Evolutionary conservation across 1,140 invertebrate species (phyloP), one percentile per base, ranked within the genome.

Genomic region (Asobara japonica): DNA sequence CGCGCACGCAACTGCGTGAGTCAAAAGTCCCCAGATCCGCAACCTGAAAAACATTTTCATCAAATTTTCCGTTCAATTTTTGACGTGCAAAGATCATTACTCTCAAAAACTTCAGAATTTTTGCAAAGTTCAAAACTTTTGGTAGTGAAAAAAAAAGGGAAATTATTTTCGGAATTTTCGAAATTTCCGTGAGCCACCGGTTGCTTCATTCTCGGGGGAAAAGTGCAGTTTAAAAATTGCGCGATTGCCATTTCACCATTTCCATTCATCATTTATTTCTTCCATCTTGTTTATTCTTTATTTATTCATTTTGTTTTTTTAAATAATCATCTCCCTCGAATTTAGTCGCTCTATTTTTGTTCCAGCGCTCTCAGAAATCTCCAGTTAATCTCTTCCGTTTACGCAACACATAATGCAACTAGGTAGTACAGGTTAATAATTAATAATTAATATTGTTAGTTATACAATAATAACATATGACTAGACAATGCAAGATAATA

Each of bases 401-500:
- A 86, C 82, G 84, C 85, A 87, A 87, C 86, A 87, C 85, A 86
- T 87, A 87, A 86, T 86, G 86, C 84, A 85, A 86, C 85, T 87
- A 87, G 84, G 83, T 87, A 86, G 81, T 87, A 87, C 85, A 86
- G 84, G 79, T 85, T 86, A 86, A 75, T 75, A 75, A 87, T 86
- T 85, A 86, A 87, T 87, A 86, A 86, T 85, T 86, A 86, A 87
- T 87, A 87, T 86, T 81, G 78, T 86, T 87, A 86, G 84, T 87
- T 86, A 86, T 87, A 86, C 82, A 87, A 86, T 87, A 85, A 87
- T 87, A 87, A 86, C 86, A 80, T 87, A 87, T 87, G 84, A 86
- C 85, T 87, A 87, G 86, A 87, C 84, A 87, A 87, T 87, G 85
- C 83, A 87, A 86, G 86, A 87, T 87, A 87, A 87, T 87, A 86